A percentile compares a stretch with the other conserved stretches of the same genome.
Conservation (phyloP, 2,113 vertebrate genomes). For the Choloepus hoffmanni region DNA sequence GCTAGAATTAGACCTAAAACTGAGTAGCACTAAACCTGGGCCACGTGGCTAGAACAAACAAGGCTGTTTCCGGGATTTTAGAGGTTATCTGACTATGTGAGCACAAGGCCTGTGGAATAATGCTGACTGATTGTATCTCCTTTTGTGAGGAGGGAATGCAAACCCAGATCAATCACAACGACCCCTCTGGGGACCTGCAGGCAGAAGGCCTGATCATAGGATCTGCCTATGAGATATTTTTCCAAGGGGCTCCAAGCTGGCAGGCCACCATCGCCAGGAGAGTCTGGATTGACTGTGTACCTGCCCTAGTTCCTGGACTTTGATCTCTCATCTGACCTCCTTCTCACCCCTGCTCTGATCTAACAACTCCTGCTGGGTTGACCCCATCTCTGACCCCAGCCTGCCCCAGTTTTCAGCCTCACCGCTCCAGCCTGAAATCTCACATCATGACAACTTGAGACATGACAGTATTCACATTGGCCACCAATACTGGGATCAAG, state of each 20-base stretch:
- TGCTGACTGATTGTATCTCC: not conserved
- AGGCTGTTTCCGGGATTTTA: constrained; percentile 30
- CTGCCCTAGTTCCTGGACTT: constrained; percentile 80
- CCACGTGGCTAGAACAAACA: not conserved
- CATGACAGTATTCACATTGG: constrained; percentile 53
- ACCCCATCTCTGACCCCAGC: constrained; percentile 78
- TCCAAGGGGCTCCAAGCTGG: not conserved
- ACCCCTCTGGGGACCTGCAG: not conserved
- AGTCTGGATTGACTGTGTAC: constrained; percentile 57
- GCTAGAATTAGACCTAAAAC: constrained; percentile 24
- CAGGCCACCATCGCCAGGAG: not conserved
- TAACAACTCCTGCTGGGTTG: constrained; percentile 78
- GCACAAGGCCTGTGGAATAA: not conserved
- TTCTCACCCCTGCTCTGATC: constrained; percentile 79
- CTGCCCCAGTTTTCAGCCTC: constrained; percentile 71
- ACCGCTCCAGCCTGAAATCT: constrained; percentile 59
- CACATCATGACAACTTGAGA: constrained; percentile 56
- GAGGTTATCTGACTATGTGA: constrained; percentile 43
- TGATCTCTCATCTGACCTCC: constrained; percentile 80
- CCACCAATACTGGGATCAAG: constrained; percentile 29
- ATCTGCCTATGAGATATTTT: not conserved
- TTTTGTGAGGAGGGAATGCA: not conserved
- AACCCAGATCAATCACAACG: constrained; percentile 49
- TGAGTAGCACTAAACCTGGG: not conserved
- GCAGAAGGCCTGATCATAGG: not conserved